Evolutionary conservation across 2,797 vertebrate species (phyloP), one percentile per base, ranked within the genome.

Genomic region (Pseudochirops cupreus): DNA sequence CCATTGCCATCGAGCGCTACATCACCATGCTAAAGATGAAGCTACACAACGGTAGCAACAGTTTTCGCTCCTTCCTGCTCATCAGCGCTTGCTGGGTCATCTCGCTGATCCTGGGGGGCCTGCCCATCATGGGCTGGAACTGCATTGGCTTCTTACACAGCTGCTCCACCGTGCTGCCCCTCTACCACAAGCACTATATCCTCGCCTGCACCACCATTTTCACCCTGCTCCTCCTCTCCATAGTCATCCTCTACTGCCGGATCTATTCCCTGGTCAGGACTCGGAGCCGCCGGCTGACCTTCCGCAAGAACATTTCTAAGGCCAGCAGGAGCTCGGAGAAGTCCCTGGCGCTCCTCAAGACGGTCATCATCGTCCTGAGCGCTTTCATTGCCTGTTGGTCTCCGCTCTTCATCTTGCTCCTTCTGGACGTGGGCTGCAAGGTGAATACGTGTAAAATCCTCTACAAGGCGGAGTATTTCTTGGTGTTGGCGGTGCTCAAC

Each of bases 1-100:
- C 99, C 97, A 99, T 99, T 58, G 99, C 99, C 97, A 99, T 99
- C 0, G 99, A 99, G 98, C 99, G 99, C 90, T 99, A 99, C 96
- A 99, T 99, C 96, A 99, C 99, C 94, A 99, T 99, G 99, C 97
- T 99, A 97, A 99, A 99, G 98, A 99, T 99, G 99, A 99, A 99
- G 95, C 98, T 99, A 28, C 99, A 99, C 98, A 99, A 99, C 91
- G 99, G 99, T 24, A 99, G 99, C 92, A 99, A 99, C 98, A 99
- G 99, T 57, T 99, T 98, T 91, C 99, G 99, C 1, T 99, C 99
- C 93, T 99, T 99, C 98, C 98, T 99, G 97, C 99, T 99, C n/a
- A 99, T 99, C 98, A 99, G 99, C 52, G 99, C 99, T 0, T 99
- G 99, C 97, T 99, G 99, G 99, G 98, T 99, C 97, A 99, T 99